Conservation (phyloP, 2,113 vertebrate genomes). For the Pomatostomus ruficeps region DNA sequence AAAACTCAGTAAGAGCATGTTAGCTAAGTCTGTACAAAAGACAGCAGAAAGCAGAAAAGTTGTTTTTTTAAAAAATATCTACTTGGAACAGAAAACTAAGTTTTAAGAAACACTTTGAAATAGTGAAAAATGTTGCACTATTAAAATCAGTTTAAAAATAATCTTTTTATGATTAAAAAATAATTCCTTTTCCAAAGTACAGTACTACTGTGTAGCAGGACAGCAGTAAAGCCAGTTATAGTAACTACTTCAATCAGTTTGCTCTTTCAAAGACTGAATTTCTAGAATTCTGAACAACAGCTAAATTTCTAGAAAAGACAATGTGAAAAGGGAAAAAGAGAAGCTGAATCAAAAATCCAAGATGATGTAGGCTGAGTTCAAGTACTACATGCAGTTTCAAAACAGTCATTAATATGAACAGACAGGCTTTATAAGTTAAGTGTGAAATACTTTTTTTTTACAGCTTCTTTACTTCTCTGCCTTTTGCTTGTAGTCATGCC, state of each 20-base stretch:
- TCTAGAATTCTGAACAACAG: not conserved
- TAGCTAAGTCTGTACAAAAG: not conserved
- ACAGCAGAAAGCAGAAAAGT: not conserved
- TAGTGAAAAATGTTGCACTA: not conserved
- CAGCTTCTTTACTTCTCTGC: not conserved
- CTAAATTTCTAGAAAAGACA: not conserved
- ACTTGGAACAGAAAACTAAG: not conserved
- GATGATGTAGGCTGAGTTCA: not conserved
- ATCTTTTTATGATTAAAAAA: not conserved
- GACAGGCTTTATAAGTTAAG: not conserved
- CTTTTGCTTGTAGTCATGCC: not conserved
- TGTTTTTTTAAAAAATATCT: not conserved
- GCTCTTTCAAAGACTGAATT: not conserved
- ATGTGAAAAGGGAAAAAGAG: not conserved
- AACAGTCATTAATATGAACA: not conserved
- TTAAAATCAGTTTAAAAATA: not conserved
- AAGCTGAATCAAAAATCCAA: not conserved
- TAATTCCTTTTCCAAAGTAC: not conserved
- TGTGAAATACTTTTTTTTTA: not conserved
- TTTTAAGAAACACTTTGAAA: not conserved
- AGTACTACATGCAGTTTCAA: not conserved
- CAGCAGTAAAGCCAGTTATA: not conserved
- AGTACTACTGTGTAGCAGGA: not conserved
- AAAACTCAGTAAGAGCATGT: not conserved
- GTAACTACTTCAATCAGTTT: not conserved